These are phyloP conservation scores for Leucophora obtusa DNA, from an alignment of 2,888 invertebrate species.

Conservation along the genomic window DNA sequence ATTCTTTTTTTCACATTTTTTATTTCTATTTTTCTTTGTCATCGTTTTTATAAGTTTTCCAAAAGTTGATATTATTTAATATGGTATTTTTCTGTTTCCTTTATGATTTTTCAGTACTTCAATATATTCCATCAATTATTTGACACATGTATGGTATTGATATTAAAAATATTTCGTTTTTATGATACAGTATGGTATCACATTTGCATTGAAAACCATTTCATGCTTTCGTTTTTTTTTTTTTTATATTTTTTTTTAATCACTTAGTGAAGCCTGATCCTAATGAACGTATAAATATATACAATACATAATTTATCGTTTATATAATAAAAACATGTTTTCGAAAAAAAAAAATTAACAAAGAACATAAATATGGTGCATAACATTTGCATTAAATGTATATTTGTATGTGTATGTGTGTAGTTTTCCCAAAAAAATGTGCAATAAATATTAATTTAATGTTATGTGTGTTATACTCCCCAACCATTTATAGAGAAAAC, in stretches of 20 bases:
- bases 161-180: background rate
- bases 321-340: constrained; percentile 41
- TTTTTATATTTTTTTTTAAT: constrained; percentile 72
- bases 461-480: constrained; percentile 68
- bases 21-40: background rate
- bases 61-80: background rate
- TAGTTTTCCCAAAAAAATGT: constrained; percentile 22
- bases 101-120: constrained; percentile 33
- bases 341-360: constrained; percentile 3
- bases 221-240: constrained; percentile 70
- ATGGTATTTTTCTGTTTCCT: constrained; percentile 24
- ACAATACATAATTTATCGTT: constrained; percentile 62
- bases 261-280: constrained; percentile 75
- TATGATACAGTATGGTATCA: constrained; percentile 63
- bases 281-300: constrained; percentile 68
- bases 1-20: no score
- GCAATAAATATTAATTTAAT: constrained; percentile 11
- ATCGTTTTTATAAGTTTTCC: background rate
- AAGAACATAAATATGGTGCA: constrained; percentile 42
- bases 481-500: constrained; percentile 49
- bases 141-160: constrained; percentile 27
- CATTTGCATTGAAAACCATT: constrained; percentile 76
- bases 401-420: constrained; percentile 63
- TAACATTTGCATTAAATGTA: constrained; percentile 59
- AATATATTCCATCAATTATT: constrained; percentile 37